Evolutionary conservation across 2,888 invertebrate genomes (phyloP), one percentile per base, ranked within the genome.

Genomic region (Lasiommata megera): DNA sequence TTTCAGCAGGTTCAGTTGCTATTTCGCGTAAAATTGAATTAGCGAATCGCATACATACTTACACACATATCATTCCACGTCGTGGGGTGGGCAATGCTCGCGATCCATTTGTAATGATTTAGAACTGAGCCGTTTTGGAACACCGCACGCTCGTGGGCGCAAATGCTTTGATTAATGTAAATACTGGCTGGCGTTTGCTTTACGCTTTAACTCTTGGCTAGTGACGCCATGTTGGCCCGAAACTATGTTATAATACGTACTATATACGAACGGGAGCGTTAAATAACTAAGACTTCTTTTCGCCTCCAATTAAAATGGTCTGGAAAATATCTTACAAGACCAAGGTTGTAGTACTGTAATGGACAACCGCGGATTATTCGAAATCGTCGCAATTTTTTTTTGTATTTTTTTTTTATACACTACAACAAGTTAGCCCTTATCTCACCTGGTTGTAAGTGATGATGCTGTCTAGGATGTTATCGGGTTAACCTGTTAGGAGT

Each of bases 51-150:
- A 28, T 11, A 8, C 44, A 14, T n/a, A 14, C 9, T 46, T 16
- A 8, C 44, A 14, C 12, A 14, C 9, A 29, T 16, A 14, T 31
- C 16, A 16, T 46, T 29, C 14, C 14, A 5, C 1, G 6, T 16
- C 8, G 11, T 16, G 3, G 44, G 51, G 18, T 50, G 37, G 47
- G 28, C 17, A 51, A 44, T 14, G 53, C 43, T 58, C 71, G 56
- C 66, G 71, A 70, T 64, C 70, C 71, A 74, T 71, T 71, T 69
- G 64, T 68, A 66, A 67, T 69, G 56, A 61, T 61, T 58, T 63
- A 63, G 56, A 56, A 56, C 54, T 47, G 56, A 64, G 59, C 48
- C 56, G 55, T 44, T 34, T 40, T 38, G 18, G 34, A 53, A 53
- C 48, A 53, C 52, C 46, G 18, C 53, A 53, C 40, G 34, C 53